Base-by-base conservation (phyloP, 2,797 vertebrate genomes). In the Psittacula echo region DNA sequence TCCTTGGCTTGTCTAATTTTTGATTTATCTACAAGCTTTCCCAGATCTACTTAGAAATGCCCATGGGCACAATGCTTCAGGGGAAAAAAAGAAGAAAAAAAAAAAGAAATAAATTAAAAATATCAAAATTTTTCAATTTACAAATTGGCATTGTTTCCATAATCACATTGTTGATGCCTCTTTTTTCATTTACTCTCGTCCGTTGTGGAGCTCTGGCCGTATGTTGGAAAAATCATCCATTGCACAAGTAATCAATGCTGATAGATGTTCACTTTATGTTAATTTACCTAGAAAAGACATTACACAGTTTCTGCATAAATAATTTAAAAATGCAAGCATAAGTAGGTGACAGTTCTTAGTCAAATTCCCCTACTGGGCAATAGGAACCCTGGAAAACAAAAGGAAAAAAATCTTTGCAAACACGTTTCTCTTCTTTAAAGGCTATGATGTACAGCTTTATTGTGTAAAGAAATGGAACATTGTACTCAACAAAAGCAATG, bases 11-110 rank as follows among this genome's bases (percentile, higher is more conserved):
- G n/a, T 60, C 56, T 85, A n/a, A 77, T 23, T 81, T 85, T 83
- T 64, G 51, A 78, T 95, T 92, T 91, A 77, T 94, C 53, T 90
- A 32, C 60, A 77, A 61, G 48, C 34, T 37, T 94, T 51, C 32
- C 76, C 79, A 89, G 29, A 77, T 61, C 61, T 79, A 64, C 62
- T 91, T 90, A 85, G 65, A 93, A 95, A 89, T 87, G 41, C 50
- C 65, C 77, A 70, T 75, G 68, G 64, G 29, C 34, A 66, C 39
- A 41, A 24, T 7, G 30, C 21, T 77, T 77, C 6, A 26, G 34
- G 26, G 23, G 2, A 12, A 9, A 15, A 9, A 32, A 18, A 20
- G 13, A 37, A 17, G 37, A 22, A 7, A 34, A 30, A 15, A 50
- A 15, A 26, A 10, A 17, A 7, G 29, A 47, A 14, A 5, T 6